Evolutionary conservation across 2,888 invertebrate species (phyloP).

Genomic region (Eristalinus sepulchralis): DNA sequence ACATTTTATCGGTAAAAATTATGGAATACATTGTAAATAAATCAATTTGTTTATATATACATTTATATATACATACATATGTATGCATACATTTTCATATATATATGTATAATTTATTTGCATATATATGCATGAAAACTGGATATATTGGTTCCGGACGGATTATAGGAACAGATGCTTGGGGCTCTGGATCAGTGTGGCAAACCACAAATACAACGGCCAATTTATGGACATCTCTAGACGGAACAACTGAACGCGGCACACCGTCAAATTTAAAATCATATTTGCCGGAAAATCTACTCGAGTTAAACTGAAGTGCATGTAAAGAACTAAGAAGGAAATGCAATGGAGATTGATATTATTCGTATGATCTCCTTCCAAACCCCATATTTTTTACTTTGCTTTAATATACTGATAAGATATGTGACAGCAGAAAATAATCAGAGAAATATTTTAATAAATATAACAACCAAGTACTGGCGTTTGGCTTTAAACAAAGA

Average conservation of each 20-base stretch:
- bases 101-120: background rate
- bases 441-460: background rate
- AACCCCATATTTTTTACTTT: background rate
- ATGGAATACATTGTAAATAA: background rate
- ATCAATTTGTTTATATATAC: background rate
- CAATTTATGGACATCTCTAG: conserved; percentile 84
- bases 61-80: background rate
- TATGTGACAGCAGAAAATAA: background rate
- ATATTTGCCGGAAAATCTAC: conserved; percentile 92
- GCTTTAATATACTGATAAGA: background rate
- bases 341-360: conserved; percentile 45
- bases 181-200: conserved; percentile 83
- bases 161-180: conserved; percentile 81
- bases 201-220: conserved; percentile 79
- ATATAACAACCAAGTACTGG: conserved; percentile 10
- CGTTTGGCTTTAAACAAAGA: conserved; percentile 4
- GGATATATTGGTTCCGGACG: conserved; percentile 17
- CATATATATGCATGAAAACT: background rate
- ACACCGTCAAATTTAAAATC: conserved; percentile 93
- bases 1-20: background rate
- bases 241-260: conserved; percentile 89
- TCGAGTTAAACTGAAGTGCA: conserved; percentile 89
- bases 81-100: background rate
- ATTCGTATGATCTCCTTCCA: background rate
- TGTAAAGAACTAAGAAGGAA: conserved; percentile 43